Percentiles rank a stretch among this genome's conserved stretches.
Conservation (phyloP, 2,113 vertebrate genomes). For the Gopherus flavomarginatus region DNA sequence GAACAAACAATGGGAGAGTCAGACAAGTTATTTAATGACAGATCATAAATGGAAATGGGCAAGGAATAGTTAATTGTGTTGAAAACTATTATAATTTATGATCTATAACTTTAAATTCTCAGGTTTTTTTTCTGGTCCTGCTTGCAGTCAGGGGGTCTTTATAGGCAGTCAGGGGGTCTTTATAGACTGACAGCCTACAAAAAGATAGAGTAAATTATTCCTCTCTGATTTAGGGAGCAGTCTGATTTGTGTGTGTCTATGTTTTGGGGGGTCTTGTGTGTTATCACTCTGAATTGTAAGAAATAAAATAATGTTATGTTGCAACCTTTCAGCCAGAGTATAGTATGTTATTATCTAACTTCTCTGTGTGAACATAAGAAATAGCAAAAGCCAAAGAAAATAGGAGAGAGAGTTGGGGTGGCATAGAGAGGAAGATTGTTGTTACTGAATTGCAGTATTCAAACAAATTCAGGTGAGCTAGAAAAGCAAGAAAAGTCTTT, state of each 20-base stretch:
- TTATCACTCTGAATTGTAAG: neutral
- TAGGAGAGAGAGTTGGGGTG: neutral
- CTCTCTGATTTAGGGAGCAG: neutral
- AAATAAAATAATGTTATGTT: neutral
- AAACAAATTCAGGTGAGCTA: constrained; percentile 14
- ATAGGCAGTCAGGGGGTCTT: neutral
- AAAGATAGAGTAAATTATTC: neutral
- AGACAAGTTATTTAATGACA: neutral
- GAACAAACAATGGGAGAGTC: neutral
- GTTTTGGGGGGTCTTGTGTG: neutral
- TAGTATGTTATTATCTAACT: neutral
- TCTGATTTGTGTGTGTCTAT: neutral
- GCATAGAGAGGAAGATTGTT: neutral
- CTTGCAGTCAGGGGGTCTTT: neutral
- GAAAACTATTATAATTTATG: neutral
- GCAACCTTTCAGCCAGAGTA: neutral
- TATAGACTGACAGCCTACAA: neutral
- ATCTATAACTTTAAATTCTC: neutral
- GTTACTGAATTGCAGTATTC: neutral
- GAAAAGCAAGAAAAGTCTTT: neutral
- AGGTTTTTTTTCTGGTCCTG: neutral
- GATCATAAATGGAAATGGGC: neutral
- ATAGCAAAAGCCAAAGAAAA: accelerated
- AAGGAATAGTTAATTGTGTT: neutral
- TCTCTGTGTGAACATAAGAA: neutral